These are phyloP conservation scores for Chionodraco myersi DNA, from an alignment of 2,113 vertebrate genomes.

Conservation along the genomic window DNA sequence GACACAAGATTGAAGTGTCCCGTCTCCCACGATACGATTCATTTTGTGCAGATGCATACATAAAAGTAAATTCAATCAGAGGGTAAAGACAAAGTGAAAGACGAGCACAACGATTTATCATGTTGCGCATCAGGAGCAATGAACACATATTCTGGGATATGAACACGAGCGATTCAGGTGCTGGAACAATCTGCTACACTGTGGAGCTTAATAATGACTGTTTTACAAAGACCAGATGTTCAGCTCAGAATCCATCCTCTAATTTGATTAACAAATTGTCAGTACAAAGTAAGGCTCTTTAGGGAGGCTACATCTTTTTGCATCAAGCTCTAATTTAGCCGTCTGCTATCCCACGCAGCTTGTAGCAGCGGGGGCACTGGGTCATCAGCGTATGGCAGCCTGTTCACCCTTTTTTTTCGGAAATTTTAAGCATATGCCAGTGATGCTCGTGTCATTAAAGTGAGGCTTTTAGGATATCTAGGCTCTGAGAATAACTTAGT, in stretches of 20 bases:
- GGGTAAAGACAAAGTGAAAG: constrained; percentile 6
- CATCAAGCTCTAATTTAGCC: constrained; percentile 45
- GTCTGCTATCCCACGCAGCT: constrained; percentile 34
- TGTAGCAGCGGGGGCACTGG: constrained; percentile 9
- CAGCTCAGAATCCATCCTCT: constrained; percentile 51
- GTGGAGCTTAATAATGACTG: constrained; percentile 61
- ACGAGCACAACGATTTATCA: not conserved
- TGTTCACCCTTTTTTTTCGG: constrained; percentile 37
- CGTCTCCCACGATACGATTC: constrained; percentile 14
- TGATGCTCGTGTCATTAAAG: not conserved
- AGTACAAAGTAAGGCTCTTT: constrained; percentile 56
- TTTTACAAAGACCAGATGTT: constrained; percentile 74
- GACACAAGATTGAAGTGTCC: constrained; percentile 38
- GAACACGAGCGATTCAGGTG: constrained; percentile 29
- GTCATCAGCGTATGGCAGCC: constrained; percentile 33
- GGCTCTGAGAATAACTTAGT: too few relatives aligned
- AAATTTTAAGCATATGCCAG: constrained; percentile 48
- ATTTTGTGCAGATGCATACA: constrained; percentile 30
- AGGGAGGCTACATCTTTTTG: constrained; percentile 39
- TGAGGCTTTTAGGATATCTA: too few relatives aligned
- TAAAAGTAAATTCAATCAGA: constrained; percentile 39
- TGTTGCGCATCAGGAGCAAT: constrained; percentile 9
- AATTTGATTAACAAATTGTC: constrained; percentile 75
- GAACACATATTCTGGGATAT: not conserved
- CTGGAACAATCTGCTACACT: constrained; percentile 15